Percentiles rank a stretch among this genome's conserved stretches.
Evolutionary conservation across 92 coral and sea anemone genomes (phyloP).

Genomic region (Isaurus tuberculatus): DNA sequence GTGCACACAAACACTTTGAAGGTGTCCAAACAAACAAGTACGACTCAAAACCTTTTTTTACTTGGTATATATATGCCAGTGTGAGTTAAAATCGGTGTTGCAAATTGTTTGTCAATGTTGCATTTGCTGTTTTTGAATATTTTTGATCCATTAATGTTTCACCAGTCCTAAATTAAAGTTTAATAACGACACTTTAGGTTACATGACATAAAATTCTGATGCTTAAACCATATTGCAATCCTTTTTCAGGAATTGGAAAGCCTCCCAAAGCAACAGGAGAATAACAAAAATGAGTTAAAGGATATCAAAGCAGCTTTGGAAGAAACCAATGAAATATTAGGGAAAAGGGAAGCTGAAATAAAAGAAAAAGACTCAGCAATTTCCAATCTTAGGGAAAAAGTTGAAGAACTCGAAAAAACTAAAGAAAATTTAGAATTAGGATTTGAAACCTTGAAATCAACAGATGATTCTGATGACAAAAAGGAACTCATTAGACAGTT

Average conservation of each 20-base stretch:
- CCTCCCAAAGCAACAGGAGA: neutral
- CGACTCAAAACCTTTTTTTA: no score
- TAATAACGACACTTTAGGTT: no score
- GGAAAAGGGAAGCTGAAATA: constrained; percentile 8
- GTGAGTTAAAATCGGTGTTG: no score
- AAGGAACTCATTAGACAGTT: constrained; percentile 57
- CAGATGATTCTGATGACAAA: constrained; percentile 36
- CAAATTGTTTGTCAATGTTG: no score
- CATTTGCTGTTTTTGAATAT: no score
- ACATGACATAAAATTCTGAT: no score
- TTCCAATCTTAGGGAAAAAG: neutral
- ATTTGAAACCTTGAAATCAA: constrained; percentile 9
- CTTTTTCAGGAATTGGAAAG: constrained; percentile 15
- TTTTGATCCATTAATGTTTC: no score
- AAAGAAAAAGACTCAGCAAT: constrained; percentile 21
- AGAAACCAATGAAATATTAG: constrained; percentile 5
- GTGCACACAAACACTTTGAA: no score
- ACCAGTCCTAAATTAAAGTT: no score
- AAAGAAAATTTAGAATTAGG: constrained; percentile 21
- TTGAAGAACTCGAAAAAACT: constrained; percentile 11
- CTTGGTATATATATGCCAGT: no score
- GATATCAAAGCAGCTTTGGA: constrained; percentile 20
- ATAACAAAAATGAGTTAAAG: constrained; percentile 23
- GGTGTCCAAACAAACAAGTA: no score
- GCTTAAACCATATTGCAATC: neutral